A percentile compares a stretch with the other conserved stretches of the same genome.
phyloP scores from a whole-genome alignment of 2,113 vertebrate species.

The zebrafish (Danio rerio) region GRCz12tu NC_133184.1:11492501-11493000 shows the following conservation, averaged over 20 bases:
- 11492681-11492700: slow-evolving; percentile 24
- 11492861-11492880: not conserved
- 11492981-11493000: no score
- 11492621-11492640: no score
- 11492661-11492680: slow-evolving; percentile 1
- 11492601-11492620: no score
- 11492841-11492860: not conserved
- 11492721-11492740: slow-evolving; percentile 28
- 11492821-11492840: not conserved
- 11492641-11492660: not conserved
- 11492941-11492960: no score
- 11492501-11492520: no score
- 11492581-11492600: no score
- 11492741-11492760: slow-evolving; percentile 26
- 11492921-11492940: no score
- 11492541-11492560: no score
- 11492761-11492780: slow-evolving; percentile 16
- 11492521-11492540: no score
- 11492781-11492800: not conserved
- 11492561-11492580: no score
- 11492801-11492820: not conserved
- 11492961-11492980: no score
- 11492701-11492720: slow-evolving; percentile 8
- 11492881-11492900: not conserved
- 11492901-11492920: no score